Base-by-base conservation (phyloP, 2,797 vertebrate genomes). In the Lacerta bilineata region DNA sequence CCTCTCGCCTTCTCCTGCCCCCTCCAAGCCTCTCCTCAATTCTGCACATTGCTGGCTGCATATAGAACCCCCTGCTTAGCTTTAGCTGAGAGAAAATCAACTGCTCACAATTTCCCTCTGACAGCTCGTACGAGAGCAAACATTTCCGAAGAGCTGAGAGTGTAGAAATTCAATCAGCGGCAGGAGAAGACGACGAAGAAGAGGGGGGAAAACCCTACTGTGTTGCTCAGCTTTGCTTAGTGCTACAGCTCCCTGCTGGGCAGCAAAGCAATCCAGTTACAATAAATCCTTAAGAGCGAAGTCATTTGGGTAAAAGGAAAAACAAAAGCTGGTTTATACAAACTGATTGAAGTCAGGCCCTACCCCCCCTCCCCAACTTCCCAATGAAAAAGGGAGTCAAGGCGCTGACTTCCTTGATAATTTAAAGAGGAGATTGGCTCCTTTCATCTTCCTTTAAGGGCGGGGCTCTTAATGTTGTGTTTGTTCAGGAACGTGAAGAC, bases 241-340 rank as follows among this genome's bases (percentile, higher is more conserved):
- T 87, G 92, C 93, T 95, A 83, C 90, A 94, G 94, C 93, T 95
- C 94, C 96, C 94, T 92, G 95, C 95, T 95, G 95, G 91, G 96
- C 94, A 96, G 95, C 95, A 96, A 96, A 96, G 95, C 96, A 96
- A 95, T 95, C 95, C 95, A 94, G 95, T 96, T 95, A 96, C 95
- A 96, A 96, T 96, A 96, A 96, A 96, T 95, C 96, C 95, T 95
- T 95, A 96, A 95, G 94, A 96, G 94, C 90, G 91, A 93, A 96
- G 95, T 95, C 94, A 95, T 96, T 96, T 96, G 95, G 95, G 95
- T 95, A 95, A 96, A 96, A 96, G 93, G 93, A 94, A 95, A 66
- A 96, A 95, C 95, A 96, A 96, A 96, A 96, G 94, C 95, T 91
- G 94, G 94, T 95, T 95, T 95, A 95, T 92, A 93, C 93, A 95